Percentiles rank a stretch among this genome's conserved stretches.
Conservation (phyloP, 2,888 invertebrate genomes). For the Epistrophella euchroma region DNA sequence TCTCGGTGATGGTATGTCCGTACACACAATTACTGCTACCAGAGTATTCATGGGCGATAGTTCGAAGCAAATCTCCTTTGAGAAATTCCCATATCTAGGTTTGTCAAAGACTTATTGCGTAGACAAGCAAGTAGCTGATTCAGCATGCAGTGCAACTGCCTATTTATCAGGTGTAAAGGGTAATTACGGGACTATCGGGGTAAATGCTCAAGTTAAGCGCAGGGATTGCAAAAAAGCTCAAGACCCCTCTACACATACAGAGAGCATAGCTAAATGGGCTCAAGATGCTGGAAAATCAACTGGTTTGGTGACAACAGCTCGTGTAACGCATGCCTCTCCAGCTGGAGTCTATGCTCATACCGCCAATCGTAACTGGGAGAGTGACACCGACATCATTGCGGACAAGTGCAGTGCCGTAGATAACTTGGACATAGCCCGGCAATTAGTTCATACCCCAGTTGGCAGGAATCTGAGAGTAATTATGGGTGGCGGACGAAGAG, state of each 20-base stretch:
- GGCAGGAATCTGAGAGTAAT: slow-evolving; percentile 89
- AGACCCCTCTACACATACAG: slow-evolving; percentile 85
- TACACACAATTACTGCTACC: slow-evolving; percentile 88
- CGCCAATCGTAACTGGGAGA: slow-evolving; percentile 89
- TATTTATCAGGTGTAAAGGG: slow-evolving; percentile 91
- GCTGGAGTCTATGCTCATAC: slow-evolving; percentile 90
- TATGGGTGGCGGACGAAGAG: slow-evolving; percentile 82
- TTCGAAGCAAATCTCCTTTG: slow-evolving; percentile 86
- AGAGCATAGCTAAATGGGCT: slow-evolving; percentile 89
- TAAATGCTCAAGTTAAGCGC: slow-evolving; percentile 87
- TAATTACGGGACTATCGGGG: slow-evolving; percentile 90
- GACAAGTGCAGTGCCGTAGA: slow-evolving; percentile 82
- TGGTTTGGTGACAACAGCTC: slow-evolving; percentile 90
- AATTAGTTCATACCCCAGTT: slow-evolving; percentile 88
- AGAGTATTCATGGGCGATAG: slow-evolving; percentile 87
- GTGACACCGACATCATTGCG: slow-evolving; percentile 86
- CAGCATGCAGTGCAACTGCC: slow-evolving; percentile 93
- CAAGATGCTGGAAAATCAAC: slow-evolving; percentile 87
- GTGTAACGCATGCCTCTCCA: slow-evolving; percentile 92
- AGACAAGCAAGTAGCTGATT: slow-evolving; percentile 91
- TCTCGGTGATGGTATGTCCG: slow-evolving; percentile 91
- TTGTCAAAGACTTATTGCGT: slow-evolving; percentile 89
- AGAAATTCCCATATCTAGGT: slow-evolving; percentile 86
- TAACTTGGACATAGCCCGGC: slow-evolving; percentile 90
- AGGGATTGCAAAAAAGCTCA: slow-evolving; percentile 87